Conservation (phyloP, 2,797 vertebrate genomes). For the Melanotaenia nigrans region DNA sequence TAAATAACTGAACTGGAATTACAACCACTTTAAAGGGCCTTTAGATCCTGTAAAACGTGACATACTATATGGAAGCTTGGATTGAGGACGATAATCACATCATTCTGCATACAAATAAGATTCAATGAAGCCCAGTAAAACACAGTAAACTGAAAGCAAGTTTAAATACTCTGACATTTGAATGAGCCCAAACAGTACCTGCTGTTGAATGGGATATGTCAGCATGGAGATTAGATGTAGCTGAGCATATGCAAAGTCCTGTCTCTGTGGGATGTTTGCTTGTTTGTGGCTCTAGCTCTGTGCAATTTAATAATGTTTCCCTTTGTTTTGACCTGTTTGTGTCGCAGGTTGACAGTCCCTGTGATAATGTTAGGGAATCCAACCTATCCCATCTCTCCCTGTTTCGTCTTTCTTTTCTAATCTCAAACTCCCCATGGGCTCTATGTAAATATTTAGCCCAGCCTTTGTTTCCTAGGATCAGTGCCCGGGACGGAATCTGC, state of each 20-base stretch:
- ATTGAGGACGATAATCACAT: slow-evolving; percentile 35
- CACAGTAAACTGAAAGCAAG: slow-evolving; percentile 20
- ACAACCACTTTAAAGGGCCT: slow-evolving; percentile 14
- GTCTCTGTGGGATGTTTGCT: slow-evolving; percentile 54
- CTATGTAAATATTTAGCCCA: slow-evolving; percentile 69
- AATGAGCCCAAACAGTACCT: slow-evolving; percentile 46
- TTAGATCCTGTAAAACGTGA: slow-evolving; percentile 24
- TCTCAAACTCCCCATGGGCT: slow-evolving; percentile 63
- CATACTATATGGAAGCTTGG: slow-evolving; percentile 10
- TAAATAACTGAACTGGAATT: slow-evolving; percentile 21
- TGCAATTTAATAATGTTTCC: slow-evolving; percentile 46
- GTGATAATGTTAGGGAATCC: slow-evolving; percentile 66
- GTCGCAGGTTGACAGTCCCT: slow-evolving; percentile 71
- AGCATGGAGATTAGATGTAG: slow-evolving; percentile 60
- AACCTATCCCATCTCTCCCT: slow-evolving; percentile 4
- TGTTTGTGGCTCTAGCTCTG: slow-evolving; percentile 28
- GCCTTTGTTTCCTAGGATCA: slow-evolving; percentile 57
- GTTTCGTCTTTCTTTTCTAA: slow-evolving; percentile 52
- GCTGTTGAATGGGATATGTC: slow-evolving; percentile 54
- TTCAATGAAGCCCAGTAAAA: slow-evolving; percentile 19
- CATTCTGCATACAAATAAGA: slow-evolving; percentile 22
- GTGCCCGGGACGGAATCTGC: slow-evolving; percentile 42
- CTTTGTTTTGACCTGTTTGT: slow-evolving; percentile 69
- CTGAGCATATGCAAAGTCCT: slow-evolving; percentile 54
- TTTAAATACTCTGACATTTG: slow-evolving; percentile 48